Conservation (phyloP, 2,113 vertebrate species). For the Chaetodon auriga region DNA sequence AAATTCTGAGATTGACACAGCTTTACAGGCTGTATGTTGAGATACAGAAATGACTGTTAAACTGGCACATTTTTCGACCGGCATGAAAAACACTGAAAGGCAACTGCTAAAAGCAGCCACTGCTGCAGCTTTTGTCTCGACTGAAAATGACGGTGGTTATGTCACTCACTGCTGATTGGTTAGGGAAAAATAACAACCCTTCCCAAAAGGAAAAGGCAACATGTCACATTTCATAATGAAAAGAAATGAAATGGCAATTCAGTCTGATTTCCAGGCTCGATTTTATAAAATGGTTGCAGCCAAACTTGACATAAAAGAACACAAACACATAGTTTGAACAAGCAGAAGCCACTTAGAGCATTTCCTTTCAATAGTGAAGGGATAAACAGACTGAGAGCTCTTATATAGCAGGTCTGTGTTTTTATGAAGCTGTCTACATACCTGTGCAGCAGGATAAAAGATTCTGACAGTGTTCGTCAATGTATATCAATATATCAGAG, state of each 20-base stretch:
- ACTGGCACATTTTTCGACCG: background rate
- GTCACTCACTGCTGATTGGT: background rate
- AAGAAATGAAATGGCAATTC: background rate
- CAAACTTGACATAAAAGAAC: background rate
- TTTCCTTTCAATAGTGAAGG: background rate
- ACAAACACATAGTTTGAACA: background rate
- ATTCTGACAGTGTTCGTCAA: background rate
- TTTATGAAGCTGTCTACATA: background rate
- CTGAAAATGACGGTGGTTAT: background rate
- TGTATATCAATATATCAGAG: background rate
- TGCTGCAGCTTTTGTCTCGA: background rate
- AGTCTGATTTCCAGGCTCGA: background rate
- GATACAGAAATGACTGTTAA: background rate
- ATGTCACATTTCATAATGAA: background rate
- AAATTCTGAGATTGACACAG: background rate
- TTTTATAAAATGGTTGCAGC: background rate
- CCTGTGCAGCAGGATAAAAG: conserved; percentile 7
- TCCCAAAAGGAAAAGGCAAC: background rate
- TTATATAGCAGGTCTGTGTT: conserved; percentile 5
- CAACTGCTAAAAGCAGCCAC: background rate
- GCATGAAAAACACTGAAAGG: background rate
- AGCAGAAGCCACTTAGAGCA: background rate
- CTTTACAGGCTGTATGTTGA: background rate
- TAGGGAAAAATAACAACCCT: background rate
- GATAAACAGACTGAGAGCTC: background rate